phyloP scores from a whole-genome alignment of 2,888 invertebrate species.

The Brenthis daphne region DNA sequence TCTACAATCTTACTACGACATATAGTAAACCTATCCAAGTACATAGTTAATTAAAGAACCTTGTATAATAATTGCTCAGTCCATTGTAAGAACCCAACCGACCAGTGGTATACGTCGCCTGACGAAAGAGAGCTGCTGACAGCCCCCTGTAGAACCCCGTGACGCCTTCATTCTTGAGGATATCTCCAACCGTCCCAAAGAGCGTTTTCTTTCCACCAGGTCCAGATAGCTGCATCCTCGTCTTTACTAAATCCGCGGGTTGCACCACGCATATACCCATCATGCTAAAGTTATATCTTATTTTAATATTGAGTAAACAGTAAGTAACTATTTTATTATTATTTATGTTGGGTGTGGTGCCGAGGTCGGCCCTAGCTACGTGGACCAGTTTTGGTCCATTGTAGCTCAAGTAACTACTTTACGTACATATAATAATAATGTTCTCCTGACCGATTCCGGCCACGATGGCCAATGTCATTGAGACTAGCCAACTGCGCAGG shows the following conservation, averaged over 20 bases:
- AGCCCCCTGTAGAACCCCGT: conserved; percentile 93
- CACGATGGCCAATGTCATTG: no score
- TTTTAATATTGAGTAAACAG: background rate
- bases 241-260: conserved; percentile 60
- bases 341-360: no score
- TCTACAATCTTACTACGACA: no score
- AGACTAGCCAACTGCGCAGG: no score
- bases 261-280: conserved; percentile 56
- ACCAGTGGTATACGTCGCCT: conserved; percentile 98
- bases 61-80: conserved; percentile 87
- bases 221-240: conserved; percentile 58
- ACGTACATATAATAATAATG: no score
- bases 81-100: conserved; percentile 95
- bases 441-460: no score
- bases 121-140: conserved; percentile 94
- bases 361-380: no score
- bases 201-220: conserved; percentile 82
- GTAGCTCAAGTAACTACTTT: no score
- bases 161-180: conserved; percentile 91
- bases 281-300: conserved; percentile 47
- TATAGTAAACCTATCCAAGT: no score
- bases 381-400: no score
- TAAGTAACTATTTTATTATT: no score
- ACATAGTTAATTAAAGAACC: conserved; percentile 52
- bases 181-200: conserved; percentile 86